Base-by-base conservation (phyloP, 2,888 invertebrate species). In the Bellardia pandia region DNA sequence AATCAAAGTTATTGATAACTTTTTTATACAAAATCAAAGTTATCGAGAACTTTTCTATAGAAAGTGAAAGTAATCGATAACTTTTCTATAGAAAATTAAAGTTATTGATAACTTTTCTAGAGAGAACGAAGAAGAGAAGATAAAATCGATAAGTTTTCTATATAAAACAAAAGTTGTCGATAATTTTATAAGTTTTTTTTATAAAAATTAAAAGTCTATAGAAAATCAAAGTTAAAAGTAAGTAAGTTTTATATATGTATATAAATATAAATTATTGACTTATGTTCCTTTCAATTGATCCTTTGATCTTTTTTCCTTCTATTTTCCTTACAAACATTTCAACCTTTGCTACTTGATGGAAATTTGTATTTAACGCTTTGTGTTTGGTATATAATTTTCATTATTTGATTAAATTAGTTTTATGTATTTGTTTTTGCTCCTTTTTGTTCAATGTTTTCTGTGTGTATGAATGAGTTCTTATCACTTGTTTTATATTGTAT, bases 401-500 rank as follows among this genome's bases (percentile, higher is more conserved):
- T 9, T n/a, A 42, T 76, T 45, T 53, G 48, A 53, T 64, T 62
- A 60, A 76, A 14, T 72, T 60, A 48, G 68, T 14, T 66, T 68
- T 33, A 14, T 48, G 6, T 13, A 6, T 51, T 14, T 68, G 14
- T 68, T 30, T 6, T n/a, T 30, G 7, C 74, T 48, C 13, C 6
- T 45, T 72, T 71, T 76, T 37, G n/a, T 77, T 45, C 16, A 40
- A 62, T 23, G 16, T 11, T 13, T 37, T 51, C 14, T 2, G 9
- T 45, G 30, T 16, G 69, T 30, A 33, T 60, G 60, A 14, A 60
- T 4, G 30, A 33, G 45, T 72, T 71, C 72, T 81, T 81, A 81
- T 86, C 82, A 66, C 72, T 72, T 74, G 51, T 72, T 80, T 75
- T 60, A 66, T 82, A 66, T 81, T 85, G n/a, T 87, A 68, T 87